Base-by-base conservation (phyloP, 2,113 vertebrate genomes). In the Setophaga petechia region DNA sequence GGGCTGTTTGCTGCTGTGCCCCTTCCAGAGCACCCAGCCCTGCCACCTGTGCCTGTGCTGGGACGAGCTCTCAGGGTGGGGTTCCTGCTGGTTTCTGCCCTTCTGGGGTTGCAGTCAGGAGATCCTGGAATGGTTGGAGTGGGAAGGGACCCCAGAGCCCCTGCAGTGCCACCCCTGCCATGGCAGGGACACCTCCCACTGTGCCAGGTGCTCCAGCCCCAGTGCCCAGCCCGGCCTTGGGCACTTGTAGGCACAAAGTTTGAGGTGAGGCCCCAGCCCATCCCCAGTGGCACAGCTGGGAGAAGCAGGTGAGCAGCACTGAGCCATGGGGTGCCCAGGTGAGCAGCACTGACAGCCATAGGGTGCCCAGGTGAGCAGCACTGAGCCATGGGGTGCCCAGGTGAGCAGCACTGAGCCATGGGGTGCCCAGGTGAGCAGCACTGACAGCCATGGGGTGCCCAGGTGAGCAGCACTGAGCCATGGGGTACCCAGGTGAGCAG, bases 1-100 rank as follows among this genome's bases (percentile, higher is more conserved):
- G 0, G 67, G 37, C 2, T 51, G 30, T 30, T 22, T 13, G 35
- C 54, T 33, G 71, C 49, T n/a, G 28, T 41, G 59, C 20, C 41
- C 5, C 0, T 11, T 10, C 16, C 69, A 12, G 28, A 18, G 39
- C 0, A 0, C 58, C 21, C 58, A 25, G 47, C n/a, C 68, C 33
- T 33, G 59, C 27, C 61, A 30, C 23, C 0, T 41, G n/a, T 20
- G 15, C 52, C 52, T 58, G 24, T 3, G 3, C 51, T 75, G 61
- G 61, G 51, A n/a, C 0, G 8, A 66, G 35, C 24, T 58, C 49
- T 27, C 6, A 10, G 35, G 3, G 20, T 8, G 23, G 30, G 18
- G 30, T 25, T 75, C 71, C 24, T 1, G 3, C n/a, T 39, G 5
- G 1, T 19, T 47, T 52, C 28, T 57, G 51, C 19, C 10, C 57